Evolutionary conservation across 2,797 vertebrate species (phyloP), one percentile per base, ranked within the genome.

Genomic region (Nasua narica): DNA sequence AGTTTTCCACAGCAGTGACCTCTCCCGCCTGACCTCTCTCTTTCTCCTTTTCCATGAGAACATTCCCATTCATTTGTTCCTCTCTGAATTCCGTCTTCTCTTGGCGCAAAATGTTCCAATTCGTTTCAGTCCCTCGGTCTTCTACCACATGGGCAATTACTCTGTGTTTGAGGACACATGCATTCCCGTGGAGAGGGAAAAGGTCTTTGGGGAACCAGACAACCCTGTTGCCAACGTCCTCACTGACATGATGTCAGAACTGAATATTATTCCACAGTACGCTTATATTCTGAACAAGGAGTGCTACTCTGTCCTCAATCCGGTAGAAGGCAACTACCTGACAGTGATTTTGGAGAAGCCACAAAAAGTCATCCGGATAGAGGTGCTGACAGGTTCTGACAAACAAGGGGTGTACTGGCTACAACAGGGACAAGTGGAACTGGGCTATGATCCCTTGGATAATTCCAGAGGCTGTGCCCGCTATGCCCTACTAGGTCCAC

Each of bases 31-130:
- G 92, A 98, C 98, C 1, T 98, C 98, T 10, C 99, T 99, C 94
- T 99, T 99, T 23, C 98, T 99, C 83, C 98, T 99, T n/a, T 99
- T 99, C 97, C 99, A 99, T 92, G 99, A 99, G 97, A 99, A 99
- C 95, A 99, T 99, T 99, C 99, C 99, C 0, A 99, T 99, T 0
- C 99, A 99, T 95, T 99, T 99, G 98, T 97, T 99, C 86, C 98
- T 99, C 90, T 87, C 76, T 14, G 99, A 99, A 84, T 99, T 99
- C 93, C 98, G 98, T 85, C 96, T 95, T 7, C 96, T 99, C 78
- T 97, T 99, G 78, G 98, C 98, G 27, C 99, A 99, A 96, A 99
- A 97, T 29, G 97, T 99, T 0, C 88, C 97, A 0, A 99, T 99
- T 82, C 97, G 98, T 84, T 98, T 99, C 89, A 99, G 98, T 32